Percentiles rank a stretch among this genome's conserved stretches.
These are phyloP conservation scores for Ophiodon elongatus DNA, from an alignment of 2,113 vertebrate genomes.

Conservation along the genomic window DNA sequence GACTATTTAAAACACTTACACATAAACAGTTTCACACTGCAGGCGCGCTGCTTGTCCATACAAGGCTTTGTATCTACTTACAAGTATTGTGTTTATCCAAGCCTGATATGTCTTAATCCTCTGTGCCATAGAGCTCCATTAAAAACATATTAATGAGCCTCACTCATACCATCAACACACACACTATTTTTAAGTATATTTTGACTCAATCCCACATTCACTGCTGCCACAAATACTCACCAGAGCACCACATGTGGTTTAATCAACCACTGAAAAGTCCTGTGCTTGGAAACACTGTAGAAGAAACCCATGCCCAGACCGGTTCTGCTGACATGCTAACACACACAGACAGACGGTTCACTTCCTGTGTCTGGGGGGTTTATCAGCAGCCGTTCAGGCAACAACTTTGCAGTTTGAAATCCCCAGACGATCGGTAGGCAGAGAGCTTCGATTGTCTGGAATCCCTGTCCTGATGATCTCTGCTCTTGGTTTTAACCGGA, in stretches of 20 bases:
- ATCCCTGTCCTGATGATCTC: background rate
- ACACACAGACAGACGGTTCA: too few species aligned
- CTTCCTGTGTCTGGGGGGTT: too few species aligned
- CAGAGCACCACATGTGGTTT: background rate
- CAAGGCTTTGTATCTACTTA: background rate
- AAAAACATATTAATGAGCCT: background rate
- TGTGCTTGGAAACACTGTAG: too few species aligned
- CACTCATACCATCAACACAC: background rate
- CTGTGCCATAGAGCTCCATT: background rate
- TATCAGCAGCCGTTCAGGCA: too few species aligned
- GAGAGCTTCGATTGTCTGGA: too few species aligned
- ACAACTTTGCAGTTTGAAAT: too few species aligned
- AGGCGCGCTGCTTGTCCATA: too few species aligned
- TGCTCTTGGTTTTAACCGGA: background rate
- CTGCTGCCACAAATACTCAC: background rate
- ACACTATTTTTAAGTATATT: background rate
- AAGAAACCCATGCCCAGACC: too few species aligned
- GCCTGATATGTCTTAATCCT: background rate
- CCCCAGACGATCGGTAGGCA: too few species aligned
- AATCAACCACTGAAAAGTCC: background rate
- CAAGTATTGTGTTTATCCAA: background rate
- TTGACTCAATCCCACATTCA: background rate
- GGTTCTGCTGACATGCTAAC: too few species aligned
- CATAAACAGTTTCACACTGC: too few species aligned
- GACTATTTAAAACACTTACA: too few species aligned